Percentiles rank a stretch among this genome's conserved stretches.
These are phyloP conservation scores for Aspidiotus destructor DNA, from an alignment of 2,888 invertebrate species.

Conservation along the genomic window DNA sequence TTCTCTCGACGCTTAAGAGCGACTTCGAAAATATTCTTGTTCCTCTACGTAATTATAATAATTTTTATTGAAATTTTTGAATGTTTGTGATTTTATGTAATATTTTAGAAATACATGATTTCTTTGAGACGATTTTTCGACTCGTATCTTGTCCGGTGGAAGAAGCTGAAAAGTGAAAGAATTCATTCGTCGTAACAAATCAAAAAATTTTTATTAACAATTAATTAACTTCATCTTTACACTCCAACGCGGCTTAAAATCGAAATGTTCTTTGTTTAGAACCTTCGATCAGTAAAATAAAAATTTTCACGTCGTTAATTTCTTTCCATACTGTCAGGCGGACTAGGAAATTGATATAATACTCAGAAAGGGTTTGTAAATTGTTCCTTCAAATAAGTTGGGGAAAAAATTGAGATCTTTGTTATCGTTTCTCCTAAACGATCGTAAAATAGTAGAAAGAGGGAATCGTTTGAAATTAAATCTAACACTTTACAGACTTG, in stretches of 20 bases:
- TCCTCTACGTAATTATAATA: conserved; percentile 32
- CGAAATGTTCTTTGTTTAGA: too few relatives aligned
- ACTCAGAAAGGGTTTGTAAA: too few relatives aligned
- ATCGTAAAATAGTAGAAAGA: background rate
- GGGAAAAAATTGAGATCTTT: background rate
- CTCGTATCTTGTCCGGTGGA: background rate
- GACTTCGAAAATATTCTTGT: conserved; percentile 23
- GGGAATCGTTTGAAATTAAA: background rate
- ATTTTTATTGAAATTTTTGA: conserved; percentile 28
- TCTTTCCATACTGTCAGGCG: too few relatives aligned
- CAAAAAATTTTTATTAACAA: too few relatives aligned
- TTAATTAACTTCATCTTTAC: too few relatives aligned
- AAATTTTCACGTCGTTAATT: too few relatives aligned
- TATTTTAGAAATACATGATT: conserved; percentile 26
- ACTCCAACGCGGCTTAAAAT: too few relatives aligned
- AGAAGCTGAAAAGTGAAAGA: too few relatives aligned
- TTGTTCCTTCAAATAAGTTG: background rate
- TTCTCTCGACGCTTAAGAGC: conserved; percentile 24
- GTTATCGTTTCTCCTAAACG: conserved; percentile 1
- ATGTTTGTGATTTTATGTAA: conserved; percentile 33
- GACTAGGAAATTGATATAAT: too few relatives aligned
- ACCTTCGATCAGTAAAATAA: too few relatives aligned
- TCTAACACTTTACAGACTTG: background rate
- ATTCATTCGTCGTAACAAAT: too few relatives aligned
- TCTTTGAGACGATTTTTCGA: background rate